Evolutionary conservation across 2,113 vertebrate species (phyloP), one percentile per base, ranked within the genome.

Genomic region (Oceanites oceanicus): DNA sequence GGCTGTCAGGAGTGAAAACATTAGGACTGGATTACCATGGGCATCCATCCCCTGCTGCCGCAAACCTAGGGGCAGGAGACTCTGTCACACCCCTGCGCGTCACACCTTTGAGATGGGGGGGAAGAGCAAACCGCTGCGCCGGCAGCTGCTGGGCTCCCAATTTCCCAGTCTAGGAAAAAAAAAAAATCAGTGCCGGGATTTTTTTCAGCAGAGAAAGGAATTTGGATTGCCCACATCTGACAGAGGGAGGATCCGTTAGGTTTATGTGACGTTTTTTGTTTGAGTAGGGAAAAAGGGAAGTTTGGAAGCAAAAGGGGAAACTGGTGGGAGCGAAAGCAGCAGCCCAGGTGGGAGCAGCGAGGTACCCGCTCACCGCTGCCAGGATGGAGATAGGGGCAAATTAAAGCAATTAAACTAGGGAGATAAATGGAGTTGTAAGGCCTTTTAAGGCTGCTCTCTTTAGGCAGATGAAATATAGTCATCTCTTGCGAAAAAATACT

Each of bases 1-100:
- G 80, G 86, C 86, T 88, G 89, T 90, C 91, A 86, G 71, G 45
- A 94, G 34, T 23, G 88, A 91, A 50, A 91, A n/a, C 40, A 44
- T 38, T 22, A 93, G 84, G 77, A 59, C 18, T 34, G 59, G 63
- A 85, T 81, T 30, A 55, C 38, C 44, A 40, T 6, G 2, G 53
- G 73, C 65, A 90, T 65, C 94, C 53, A 45, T 44, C 55, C 84
- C 71, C 42, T 70, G 71, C n/a, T 34, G 44, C 52, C 3, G 2
- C 50, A n/a, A 42, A 34, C 42, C 45, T 8, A 27, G 20, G 19
- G 86, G 90, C 66, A 76, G 79, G 55, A 74, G n/a, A 30, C 52
- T 76, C 63, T 13, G 27, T 45, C 36, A n/a, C 58, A 55, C 8
- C 34, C 29, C 38, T 25, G 30, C 8, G 8, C 19, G 2, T 50